phyloP scores from a whole-genome alignment of 2,888 invertebrate species.

The Zaprionus lineosus region DNA sequence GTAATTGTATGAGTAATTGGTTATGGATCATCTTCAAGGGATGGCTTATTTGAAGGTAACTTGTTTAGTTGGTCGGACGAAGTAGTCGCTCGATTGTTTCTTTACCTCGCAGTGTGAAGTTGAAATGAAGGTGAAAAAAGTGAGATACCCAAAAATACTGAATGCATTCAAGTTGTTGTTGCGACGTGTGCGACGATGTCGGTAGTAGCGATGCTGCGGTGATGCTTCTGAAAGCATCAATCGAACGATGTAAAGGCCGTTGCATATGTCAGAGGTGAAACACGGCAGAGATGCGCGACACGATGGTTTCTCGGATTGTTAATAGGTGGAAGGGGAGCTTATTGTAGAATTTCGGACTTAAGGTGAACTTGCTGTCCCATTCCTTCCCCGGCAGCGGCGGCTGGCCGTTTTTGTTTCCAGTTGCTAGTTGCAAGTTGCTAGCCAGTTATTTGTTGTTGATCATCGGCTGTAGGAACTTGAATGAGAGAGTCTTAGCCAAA shows the following conservation, averaged over 20 bases:
- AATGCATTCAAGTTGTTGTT: conserved; percentile 43
- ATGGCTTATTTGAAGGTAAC: no score
- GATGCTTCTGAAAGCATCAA: conserved; percentile 51
- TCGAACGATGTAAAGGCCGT: conserved; percentile 66
- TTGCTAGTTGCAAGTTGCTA: not conserved
- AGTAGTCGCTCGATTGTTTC: no score
- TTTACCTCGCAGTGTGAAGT: no score
- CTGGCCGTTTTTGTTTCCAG: no score
- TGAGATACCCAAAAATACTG: conserved; percentile 7
- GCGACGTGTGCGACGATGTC: conserved; percentile 24
- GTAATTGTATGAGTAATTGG: no score
- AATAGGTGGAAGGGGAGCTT: not conserved
- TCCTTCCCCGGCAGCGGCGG: no score
- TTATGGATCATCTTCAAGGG: no score
- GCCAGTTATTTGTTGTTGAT: no score
- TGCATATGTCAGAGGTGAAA: conserved; percentile 74
- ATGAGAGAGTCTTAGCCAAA: conserved; percentile 4
- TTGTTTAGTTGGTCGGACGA: no score
- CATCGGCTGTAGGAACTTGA: conserved; percentile 8
- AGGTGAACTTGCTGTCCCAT: conserved; percentile 35
- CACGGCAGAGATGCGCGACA: conserved; percentile 1
- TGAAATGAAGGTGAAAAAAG: no score
- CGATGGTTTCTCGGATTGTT: conserved; percentile 23
- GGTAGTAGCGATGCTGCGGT: conserved; percentile 34
- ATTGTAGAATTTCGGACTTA: conserved; percentile 37